Evolutionary conservation across 2,113 vertebrate species (phyloP).

Genomic region (Daboia siamensis): DNA sequence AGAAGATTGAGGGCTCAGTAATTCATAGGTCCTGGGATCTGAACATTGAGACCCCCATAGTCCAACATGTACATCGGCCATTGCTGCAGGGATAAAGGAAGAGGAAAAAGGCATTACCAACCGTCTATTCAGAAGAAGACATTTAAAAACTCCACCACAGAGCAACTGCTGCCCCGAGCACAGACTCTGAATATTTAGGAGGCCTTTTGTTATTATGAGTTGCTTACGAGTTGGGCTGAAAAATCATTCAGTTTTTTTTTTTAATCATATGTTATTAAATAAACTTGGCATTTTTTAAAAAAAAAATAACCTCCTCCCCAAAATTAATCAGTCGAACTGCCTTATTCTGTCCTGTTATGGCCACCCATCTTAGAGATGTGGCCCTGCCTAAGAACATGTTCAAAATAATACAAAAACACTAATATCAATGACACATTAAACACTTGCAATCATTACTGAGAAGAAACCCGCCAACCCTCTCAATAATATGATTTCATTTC

Average conservation of each 20-base stretch:
- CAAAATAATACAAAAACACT: neutral
- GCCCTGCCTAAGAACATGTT: neutral
- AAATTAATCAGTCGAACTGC: neutral
- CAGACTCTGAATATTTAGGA: neutral
- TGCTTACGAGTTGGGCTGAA: neutral
- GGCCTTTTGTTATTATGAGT: neutral
- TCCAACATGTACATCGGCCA: constrained; percentile 99
- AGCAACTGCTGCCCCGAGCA: too few relatives aligned
- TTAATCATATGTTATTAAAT: neutral
- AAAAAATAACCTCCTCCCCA: neutral
- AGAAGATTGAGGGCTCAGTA: constrained; percentile 78
- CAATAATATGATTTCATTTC: neutral
- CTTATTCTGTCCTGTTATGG: neutral
- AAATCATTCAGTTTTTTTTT: neutral
- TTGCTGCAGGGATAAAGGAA: constrained; percentile 75
- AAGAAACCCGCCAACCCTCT: neutral
- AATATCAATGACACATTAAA: neutral
- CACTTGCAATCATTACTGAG: neutral
- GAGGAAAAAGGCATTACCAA: neutral
- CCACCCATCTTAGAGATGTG: neutral
- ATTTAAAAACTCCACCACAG: neutral
- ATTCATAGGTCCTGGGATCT: constrained; percentile 93
- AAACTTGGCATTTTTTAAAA: neutral
- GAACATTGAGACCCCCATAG: constrained; percentile 93
- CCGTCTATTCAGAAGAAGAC: constrained; percentile 39